These are phyloP conservation scores for Clarias platycephalus DNA, from an alignment of 2,797 vertebrate species.

Conservation along the genomic window DNA sequence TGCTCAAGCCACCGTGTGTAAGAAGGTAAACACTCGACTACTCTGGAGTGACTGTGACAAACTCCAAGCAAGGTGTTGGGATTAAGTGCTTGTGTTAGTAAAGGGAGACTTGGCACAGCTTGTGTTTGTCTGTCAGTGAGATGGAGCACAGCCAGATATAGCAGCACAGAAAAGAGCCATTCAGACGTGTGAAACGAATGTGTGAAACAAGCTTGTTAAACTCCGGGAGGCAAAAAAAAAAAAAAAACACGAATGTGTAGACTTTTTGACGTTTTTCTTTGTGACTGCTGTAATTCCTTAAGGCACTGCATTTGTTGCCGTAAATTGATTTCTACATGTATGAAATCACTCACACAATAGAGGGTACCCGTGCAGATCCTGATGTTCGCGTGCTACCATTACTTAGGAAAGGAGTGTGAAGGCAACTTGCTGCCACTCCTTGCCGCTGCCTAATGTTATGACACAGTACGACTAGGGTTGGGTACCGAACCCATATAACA, in stretches of 20 bases:
- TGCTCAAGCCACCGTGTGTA: constrained; percentile 21
- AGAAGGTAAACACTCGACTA: constrained; percentile 49
- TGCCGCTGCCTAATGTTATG: no score
- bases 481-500: no score
- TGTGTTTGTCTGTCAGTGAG: constrained; percentile 52
- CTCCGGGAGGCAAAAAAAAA: background rate
- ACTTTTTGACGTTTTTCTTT: background rate
- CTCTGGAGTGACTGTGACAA: constrained; percentile 53
- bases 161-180: constrained; percentile 22
- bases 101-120: constrained; percentile 50
- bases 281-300: background rate
- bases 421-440: no score
- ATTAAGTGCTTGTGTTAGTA: constrained; percentile 55
- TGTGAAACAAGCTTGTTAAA: constrained; percentile 38
- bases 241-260: background rate
- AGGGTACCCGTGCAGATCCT: no score
- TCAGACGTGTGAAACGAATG: constrained; percentile 27
- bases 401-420: no score
- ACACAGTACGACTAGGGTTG: no score
- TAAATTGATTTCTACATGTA: background rate
- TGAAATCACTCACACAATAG: no score
- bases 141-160: constrained; percentile 40
- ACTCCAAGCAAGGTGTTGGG: constrained; percentile 59
- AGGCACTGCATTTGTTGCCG: background rate
- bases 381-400: no score